Evolutionary conservation across 2,888 invertebrate species (phyloP).

Genomic region (Habroteleia sp.): DNA sequence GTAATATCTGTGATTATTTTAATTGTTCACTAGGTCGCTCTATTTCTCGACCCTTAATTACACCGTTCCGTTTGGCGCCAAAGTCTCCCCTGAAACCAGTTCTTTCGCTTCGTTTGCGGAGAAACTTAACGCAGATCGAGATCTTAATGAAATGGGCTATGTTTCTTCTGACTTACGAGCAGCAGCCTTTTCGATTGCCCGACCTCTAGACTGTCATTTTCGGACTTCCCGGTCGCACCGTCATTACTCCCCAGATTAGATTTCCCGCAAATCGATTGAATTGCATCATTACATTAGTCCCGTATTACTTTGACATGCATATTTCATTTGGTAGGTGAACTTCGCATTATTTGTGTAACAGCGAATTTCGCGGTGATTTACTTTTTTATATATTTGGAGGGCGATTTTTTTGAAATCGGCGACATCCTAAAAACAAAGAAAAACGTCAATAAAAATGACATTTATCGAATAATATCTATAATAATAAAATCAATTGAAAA

Average conservation of each 20-base stretch:
- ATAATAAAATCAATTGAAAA: no score
- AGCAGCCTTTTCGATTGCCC: slow-evolving; percentile 3
- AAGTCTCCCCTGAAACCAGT: slow-evolving; percentile 65
- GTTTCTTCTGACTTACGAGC: slow-evolving; percentile 45
- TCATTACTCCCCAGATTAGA: slow-evolving; percentile 30
- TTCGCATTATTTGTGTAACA: no score
- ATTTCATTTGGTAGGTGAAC: slow-evolving; percentile 5
- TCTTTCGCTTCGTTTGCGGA: slow-evolving; percentile 49
- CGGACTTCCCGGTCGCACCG: slow-evolving; percentile 6
- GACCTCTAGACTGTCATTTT: slow-evolving; percentile 25
- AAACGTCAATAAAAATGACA: no score
- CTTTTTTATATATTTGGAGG: no score
- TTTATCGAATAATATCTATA: no score
- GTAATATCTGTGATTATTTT: slow-evolving; percentile 73
- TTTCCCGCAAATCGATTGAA: slow-evolving; percentile 27
- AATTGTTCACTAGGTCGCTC: slow-evolving; percentile 71
- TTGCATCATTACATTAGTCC: slow-evolving; percentile 15
- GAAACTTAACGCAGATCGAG: slow-evolving; percentile 35
- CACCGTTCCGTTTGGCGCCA: slow-evolving; percentile 66
- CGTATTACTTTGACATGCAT: slow-evolving; percentile 6
- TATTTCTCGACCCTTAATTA: slow-evolving; percentile 72
- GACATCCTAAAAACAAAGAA: no score
- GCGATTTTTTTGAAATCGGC: no score
- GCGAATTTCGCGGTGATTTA: no score
- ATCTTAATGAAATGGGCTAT: slow-evolving; percentile 44